A percentile compares a stretch with the other conserved stretches of the same genome.
Evolutionary conservation across 2,797 vertebrate species (phyloP).

Genomic region (Meda fulgida): DNA sequence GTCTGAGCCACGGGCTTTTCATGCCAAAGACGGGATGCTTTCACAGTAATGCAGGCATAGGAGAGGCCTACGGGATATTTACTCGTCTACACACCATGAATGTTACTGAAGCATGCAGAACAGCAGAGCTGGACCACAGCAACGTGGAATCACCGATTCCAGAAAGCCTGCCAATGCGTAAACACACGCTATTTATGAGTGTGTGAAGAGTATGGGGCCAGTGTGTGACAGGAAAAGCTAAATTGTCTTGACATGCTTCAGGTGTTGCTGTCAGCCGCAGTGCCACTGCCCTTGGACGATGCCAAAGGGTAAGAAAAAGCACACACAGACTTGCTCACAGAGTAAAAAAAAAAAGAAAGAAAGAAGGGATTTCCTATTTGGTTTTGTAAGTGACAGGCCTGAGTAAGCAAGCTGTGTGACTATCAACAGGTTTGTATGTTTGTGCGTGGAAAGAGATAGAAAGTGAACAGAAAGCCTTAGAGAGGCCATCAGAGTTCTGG

Average conservation of each 20-base stretch:
- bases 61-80: slow-evolving; percentile 17
- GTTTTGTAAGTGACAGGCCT: slow-evolving; percentile 18
- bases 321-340: not conserved
- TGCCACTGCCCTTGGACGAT: slow-evolving; percentile 7
- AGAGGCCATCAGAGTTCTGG: slow-evolving; percentile 11
- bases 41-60: slow-evolving; percentile 16
- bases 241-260: slow-evolving; percentile 47
- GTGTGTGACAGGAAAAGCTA: slow-evolving; percentile 46
- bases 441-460: slow-evolving; percentile 4
- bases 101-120: slow-evolving; percentile 36
- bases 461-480: slow-evolving; percentile 4
- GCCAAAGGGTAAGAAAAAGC: slow-evolving; percentile 20
- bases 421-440: slow-evolving; percentile 15
- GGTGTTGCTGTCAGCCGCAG: slow-evolving; percentile 46
- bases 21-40: slow-evolving; percentile 16
- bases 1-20: slow-evolving; percentile 28
- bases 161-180: slow-evolving; percentile 45
- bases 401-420: not conserved
- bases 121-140: slow-evolving; percentile 49
- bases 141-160: slow-evolving; percentile 47
- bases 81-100: slow-evolving; percentile 32
- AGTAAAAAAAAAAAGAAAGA: slow-evolving; percentile 31
- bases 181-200: slow-evolving; percentile 24
- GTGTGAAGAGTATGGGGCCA: slow-evolving; percentile 29
- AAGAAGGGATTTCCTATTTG: slow-evolving; percentile 54